Conservation (phyloP, 2,113 vertebrate species). For the Misgurnus anguillicaudatus region DNA sequence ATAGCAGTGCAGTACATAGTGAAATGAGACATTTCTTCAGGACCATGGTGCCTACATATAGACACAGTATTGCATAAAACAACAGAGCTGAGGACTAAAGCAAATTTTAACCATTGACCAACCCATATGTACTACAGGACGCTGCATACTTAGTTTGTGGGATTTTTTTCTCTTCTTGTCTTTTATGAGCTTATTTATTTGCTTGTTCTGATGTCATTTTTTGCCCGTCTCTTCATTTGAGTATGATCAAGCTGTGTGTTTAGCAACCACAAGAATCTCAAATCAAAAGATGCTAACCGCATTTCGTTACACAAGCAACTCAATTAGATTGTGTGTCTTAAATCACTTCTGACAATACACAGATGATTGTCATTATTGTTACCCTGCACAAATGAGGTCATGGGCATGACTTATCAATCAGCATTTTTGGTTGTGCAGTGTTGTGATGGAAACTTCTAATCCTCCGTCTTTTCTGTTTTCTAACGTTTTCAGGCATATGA, state of each 20-base stretch:
- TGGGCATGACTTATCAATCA: not conserved
- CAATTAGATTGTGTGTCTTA: not conserved
- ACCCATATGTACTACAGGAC: no score
- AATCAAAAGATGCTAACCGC: not conserved
- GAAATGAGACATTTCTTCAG: no score
- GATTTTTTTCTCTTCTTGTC: not conserved
- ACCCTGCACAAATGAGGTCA: not conserved
- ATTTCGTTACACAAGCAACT: not conserved
- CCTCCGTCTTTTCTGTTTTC: not conserved
- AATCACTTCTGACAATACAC: not conserved
- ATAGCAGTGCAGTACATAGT: no score
- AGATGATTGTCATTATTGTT: not conserved
- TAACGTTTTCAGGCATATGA: slow-evolving; percentile 82
- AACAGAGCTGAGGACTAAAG: no score
- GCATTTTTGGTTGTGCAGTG: not conserved
- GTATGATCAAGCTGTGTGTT: not conserved
- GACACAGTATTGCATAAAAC: no score
- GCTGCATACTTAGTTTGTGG: no score
- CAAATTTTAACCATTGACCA: no score
- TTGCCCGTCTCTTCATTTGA: not conserved
- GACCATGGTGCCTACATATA: no score
- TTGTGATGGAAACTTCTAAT: not conserved
- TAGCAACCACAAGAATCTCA: not conserved
- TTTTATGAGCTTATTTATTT: not conserved
- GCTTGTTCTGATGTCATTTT: not conserved